These are phyloP conservation scores for Macropus fuliginosus DNA, from an alignment of 2,797 vertebrate species.

Conservation along the genomic window DNA sequence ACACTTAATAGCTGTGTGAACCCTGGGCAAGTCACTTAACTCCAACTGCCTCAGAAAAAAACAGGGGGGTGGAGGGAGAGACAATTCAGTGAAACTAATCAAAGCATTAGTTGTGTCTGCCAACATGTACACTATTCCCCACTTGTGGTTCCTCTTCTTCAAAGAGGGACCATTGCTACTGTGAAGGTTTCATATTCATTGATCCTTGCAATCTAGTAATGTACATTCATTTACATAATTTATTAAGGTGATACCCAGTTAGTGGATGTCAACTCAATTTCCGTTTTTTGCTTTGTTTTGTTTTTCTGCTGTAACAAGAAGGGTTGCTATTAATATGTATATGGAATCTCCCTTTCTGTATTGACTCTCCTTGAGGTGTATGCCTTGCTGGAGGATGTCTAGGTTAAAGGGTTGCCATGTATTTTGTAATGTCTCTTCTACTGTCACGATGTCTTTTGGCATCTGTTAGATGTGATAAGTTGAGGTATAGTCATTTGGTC, in stretches of 20 bases:
- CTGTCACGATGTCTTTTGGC: not conserved
- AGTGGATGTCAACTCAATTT: not conserved
- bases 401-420: not conserved
- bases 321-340: not conserved
- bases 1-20: no score
- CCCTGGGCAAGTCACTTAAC: no score
- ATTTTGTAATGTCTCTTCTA: not conserved
- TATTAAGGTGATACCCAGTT: not conserved
- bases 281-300: not conserved
- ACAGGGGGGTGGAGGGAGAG: no score
- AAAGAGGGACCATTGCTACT: not conserved
- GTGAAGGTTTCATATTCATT: not conserved
- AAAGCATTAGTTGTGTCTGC: not conserved
- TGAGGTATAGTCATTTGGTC: not conserved
- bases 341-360: not conserved
- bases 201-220: not conserved
- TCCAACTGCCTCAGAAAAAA: no score
- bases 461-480: not conserved
- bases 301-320: not conserved
- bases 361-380: not conserved
- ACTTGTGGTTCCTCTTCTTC: not conserved
- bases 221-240: not conserved
- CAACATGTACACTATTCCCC: not conserved
- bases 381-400: not conserved
- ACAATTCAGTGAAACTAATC: not conserved